phyloP scores from a whole-genome alignment of 2,113 vertebrate genomes.

The Trinectes maculatus region DNA sequence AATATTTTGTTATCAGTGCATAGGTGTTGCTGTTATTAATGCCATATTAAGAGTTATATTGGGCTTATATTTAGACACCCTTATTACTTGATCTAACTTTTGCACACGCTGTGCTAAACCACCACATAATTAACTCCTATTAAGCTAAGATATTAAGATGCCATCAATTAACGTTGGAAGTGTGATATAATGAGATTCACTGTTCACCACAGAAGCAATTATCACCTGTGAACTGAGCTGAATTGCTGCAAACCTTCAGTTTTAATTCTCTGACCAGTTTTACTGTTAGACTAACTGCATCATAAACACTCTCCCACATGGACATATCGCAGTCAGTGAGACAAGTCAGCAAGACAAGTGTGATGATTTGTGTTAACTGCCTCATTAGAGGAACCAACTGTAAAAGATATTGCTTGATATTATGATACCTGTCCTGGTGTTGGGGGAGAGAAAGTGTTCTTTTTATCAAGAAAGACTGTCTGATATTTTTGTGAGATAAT shows the following conservation, averaged over 20 bases:
- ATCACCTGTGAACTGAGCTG: conserved; percentile 37
- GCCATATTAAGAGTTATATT: neutral
- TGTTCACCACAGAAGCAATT: conserved; percentile 43
- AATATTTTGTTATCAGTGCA: neutral
- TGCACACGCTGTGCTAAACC: conserved; percentile 1
- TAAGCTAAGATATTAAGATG: conserved; percentile 15
- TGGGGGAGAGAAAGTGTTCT: neutral
- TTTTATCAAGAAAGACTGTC: conserved; percentile 10
- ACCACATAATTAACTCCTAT: conserved; percentile 14
- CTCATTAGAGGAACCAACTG: conserved; percentile 43
- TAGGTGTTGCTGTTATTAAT: neutral
- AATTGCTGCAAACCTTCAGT: conserved; percentile 35
- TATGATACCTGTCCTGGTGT: conserved; percentile 1
- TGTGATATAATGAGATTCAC: conserved; percentile 31
- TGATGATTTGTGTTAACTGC: conserved; percentile 43
- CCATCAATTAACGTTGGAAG: conserved; percentile 38
- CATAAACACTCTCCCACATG: conserved; percentile 42
- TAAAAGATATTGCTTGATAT: conserved; percentile 1
- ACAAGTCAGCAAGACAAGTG: neutral
- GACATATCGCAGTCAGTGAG: conserved; percentile 15
- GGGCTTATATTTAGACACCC: conserved; percentile 15
- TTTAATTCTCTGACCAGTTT: conserved; percentile 44
- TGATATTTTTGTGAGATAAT: conserved; percentile 21
- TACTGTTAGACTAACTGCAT: conserved; percentile 38
- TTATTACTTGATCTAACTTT: conserved; percentile 13